A percentile compares a stretch with the other conserved stretches of the same genome.
phyloP scores from a whole-genome alignment of 2,113 vertebrate genomes.

The Pterocles burchelli region DNA sequence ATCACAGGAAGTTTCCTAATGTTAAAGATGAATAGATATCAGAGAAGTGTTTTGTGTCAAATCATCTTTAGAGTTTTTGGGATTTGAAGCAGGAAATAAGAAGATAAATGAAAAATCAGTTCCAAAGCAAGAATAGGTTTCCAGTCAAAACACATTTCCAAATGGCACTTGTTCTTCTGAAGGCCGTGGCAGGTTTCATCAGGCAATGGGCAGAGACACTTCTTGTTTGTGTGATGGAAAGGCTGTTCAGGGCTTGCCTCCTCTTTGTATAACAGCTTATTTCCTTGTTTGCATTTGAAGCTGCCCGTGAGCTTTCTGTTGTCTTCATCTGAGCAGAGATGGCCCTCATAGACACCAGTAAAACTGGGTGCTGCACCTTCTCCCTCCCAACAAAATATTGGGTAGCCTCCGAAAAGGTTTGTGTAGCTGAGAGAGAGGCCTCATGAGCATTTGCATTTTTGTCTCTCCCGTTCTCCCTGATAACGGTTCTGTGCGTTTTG shows the following conservation, averaged over 20 bases:
- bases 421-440: background rate
- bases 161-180: background rate
- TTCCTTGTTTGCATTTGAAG: rapidly evolving
- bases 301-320: background rate
- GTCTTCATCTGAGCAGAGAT: background rate
- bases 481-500: background rate
- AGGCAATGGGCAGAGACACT: background rate
- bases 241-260: background rate
- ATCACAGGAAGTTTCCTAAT: background rate
- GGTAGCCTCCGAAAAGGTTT: background rate
- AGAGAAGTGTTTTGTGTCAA: background rate
- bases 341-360: background rate
- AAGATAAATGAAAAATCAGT: background rate
- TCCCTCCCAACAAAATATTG: rapidly evolving
- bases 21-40: background rate
- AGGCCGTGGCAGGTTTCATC: background rate
- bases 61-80: background rate
- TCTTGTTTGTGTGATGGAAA: background rate
- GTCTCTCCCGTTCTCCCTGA: background rate
- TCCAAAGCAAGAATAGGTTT: background rate
- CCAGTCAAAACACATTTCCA: no score
- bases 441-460: background rate
- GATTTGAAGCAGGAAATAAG: background rate
- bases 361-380: background rate
- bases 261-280: background rate